Evolutionary conservation across 2,797 vertebrate genomes (phyloP), one percentile per base, ranked within the genome.

Genomic region (Megalops cyprinoides): DNA sequence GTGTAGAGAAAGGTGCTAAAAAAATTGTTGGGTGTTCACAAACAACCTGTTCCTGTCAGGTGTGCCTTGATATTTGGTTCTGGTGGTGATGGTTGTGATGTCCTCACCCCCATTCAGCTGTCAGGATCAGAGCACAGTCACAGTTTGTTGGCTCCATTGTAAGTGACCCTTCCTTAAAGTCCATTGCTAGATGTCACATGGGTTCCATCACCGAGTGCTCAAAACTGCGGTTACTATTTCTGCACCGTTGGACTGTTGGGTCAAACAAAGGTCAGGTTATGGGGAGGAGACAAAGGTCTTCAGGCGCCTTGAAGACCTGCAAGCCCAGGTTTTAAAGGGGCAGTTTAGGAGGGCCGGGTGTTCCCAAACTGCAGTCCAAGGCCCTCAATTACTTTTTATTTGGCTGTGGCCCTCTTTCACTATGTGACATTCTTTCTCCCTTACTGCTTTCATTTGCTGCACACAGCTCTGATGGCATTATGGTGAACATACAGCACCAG

Each of bases 51-150:
- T 56, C 37, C 28, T 60, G 1, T 49, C 15, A 76, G 44, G 46
- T 25, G 12, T 53, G 74, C 49, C 42, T 51, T 20, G 79, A 62
- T 51, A 56, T 80, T 46, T 75, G 53, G 80, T 5, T 34, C 2
- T 12, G 18, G 18, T 80, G 79, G 48, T 75, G 53, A 80, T 5
- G n/a, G 2, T 12, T 18, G 18, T 80, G 79, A 60, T 48, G 28
- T 75, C 46, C 55, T 7, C 25, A 5, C 28, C 60, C 10, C 14
- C 28, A 10, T 12, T 10, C 25, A 6, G 5, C 5, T 53, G 51
- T 20, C 23, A 23, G 55, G 23, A 58, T 18, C 55, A 14, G 14
- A 34, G 25, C 37, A 34, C 12, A 25, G 4, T 23, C 37, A 10
- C 37, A 15, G 5, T 3, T 44, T 20, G 14, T 23, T 14, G 31